These are phyloP conservation scores for Genyomyrus donnyi DNA, from an alignment of 2,113 vertebrate species.

Conservation along the genomic window DNA sequence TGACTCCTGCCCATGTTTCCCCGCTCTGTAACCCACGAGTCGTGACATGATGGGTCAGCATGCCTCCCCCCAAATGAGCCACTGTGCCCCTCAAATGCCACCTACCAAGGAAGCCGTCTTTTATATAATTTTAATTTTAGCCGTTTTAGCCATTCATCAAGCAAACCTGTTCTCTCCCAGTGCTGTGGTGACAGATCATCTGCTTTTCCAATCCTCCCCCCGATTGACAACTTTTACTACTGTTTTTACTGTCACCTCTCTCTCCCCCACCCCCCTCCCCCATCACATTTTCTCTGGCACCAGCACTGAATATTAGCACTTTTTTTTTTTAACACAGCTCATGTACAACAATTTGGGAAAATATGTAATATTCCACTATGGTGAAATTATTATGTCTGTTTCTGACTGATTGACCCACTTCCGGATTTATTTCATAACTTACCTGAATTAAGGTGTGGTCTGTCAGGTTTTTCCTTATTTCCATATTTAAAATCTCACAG, in stretches of 20 bases:
- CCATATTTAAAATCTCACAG: neutral
- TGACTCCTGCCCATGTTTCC: too few relatives aligned
- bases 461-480: neutral
- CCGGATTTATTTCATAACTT: neutral
- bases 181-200: neutral
- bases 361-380: neutral
- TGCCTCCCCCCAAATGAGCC: neutral
- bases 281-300: too few relatives aligned
- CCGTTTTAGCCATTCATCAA: neutral
- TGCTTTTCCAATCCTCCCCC: neutral
- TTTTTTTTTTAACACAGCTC: neutral
- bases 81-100: neutral
- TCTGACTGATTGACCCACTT: neutral
- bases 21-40: too few relatives aligned
- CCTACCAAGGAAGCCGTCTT: neutral
- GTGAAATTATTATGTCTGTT: neutral
- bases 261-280: neutral
- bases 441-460: neutral
- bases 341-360: neutral
- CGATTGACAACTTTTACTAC: neutral
- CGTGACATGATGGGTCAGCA: neutral
- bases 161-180: neutral
- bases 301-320: neutral
- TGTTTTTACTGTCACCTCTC: neutral
- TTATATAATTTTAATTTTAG: neutral